Conservation (phyloP, 2,113 vertebrate genomes). For the Artemisiospiza belli region DNA sequence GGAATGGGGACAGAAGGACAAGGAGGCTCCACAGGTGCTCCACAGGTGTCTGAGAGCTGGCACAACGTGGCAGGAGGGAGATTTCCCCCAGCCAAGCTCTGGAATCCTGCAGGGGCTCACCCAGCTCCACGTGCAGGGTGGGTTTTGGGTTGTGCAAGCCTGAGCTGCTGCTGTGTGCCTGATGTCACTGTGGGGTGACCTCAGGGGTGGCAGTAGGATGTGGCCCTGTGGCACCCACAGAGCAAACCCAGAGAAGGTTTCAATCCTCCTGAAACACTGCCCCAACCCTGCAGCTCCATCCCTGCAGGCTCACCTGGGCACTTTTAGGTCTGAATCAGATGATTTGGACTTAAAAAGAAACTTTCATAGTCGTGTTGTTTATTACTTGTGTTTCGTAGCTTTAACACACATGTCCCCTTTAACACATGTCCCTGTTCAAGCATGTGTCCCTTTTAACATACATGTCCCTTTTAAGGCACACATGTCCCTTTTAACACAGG, state of each 20-base stretch:
- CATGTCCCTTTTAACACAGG: too few relatives aligned
- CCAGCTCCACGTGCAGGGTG: fast-evolving
- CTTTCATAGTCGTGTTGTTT: too few relatives aligned
- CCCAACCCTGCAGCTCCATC: fast-evolving
- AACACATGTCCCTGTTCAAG: too few relatives aligned
- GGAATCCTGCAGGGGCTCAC: neutral
- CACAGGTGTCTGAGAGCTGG: neutral
- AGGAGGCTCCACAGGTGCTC: neutral
- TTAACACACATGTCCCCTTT: too few relatives aligned
- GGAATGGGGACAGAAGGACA: fast-evolving
- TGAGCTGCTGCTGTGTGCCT: neutral
- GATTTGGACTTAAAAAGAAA: neutral
- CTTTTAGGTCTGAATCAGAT: neutral
- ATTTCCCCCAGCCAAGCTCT: fast-evolving
- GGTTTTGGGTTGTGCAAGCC: neutral
- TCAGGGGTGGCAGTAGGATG: neutral
- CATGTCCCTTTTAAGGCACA: too few relatives aligned
- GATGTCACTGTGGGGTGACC: neutral
- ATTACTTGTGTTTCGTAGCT: too few relatives aligned
- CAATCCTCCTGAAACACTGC: fast-evolving
- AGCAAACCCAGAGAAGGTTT: neutral
- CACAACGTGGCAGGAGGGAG: fast-evolving
- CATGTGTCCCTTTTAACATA: too few relatives aligned
- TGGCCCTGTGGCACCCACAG: neutral
- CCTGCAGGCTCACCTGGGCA: fast-evolving